These are phyloP conservation scores for Trachurus trachurus DNA, from an alignment of 2,797 vertebrate genomes.

Conservation along the genomic window DNA sequence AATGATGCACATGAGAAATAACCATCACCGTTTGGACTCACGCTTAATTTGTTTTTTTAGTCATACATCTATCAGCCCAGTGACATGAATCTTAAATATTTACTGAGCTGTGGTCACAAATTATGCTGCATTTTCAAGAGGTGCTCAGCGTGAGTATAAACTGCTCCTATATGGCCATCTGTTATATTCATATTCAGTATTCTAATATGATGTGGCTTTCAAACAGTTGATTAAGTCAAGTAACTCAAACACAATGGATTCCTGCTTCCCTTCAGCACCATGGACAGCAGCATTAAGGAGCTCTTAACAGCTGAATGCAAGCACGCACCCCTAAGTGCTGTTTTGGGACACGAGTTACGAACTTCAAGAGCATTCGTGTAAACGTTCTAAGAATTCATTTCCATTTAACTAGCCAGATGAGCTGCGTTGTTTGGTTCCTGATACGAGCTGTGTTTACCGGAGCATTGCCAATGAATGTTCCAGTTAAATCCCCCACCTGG, in stretches of 20 bases:
- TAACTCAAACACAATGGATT: neutral
- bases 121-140: neutral
- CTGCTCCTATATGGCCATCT: neutral
- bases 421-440: constrained; percentile 18
- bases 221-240: constrained; percentile 12
- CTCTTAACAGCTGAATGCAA: constrained; percentile 13
- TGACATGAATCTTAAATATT: neutral
- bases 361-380: constrained; percentile 4
- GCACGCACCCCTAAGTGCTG: neutral
- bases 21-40: neutral
- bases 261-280: neutral
- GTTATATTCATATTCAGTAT: neutral
- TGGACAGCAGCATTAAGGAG: constrained; percentile 14
- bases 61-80: no score
- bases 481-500: constrained; percentile 23
- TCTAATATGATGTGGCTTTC: neutral
- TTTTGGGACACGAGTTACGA: constrained; percentile 12
- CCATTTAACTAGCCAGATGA: constrained; percentile 25
- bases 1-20: neutral
- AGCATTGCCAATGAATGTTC: neutral
- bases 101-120: neutral
- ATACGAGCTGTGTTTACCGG: constrained; percentile 28
- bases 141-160: neutral
- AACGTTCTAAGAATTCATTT: constrained; percentile 3
- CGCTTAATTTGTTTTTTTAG: neutral